Evolutionary conservation across 2,888 invertebrate species (phyloP), one percentile per base, ranked within the genome.

Genomic region (Ashinkailepas kermadecensis): DNA sequence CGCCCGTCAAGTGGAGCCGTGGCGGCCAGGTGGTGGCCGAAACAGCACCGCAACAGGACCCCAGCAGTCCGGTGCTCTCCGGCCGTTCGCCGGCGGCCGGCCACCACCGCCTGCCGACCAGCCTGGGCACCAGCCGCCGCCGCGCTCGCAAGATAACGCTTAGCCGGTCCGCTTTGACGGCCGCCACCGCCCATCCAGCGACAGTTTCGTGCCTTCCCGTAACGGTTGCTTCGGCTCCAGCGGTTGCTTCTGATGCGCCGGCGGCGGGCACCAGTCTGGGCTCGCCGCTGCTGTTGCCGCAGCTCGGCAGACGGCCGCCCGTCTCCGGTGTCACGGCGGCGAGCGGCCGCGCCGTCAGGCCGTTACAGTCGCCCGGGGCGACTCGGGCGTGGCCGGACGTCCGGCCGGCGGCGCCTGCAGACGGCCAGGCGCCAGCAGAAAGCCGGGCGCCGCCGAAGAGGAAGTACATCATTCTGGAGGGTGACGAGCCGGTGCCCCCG

Each of bases 281-380:
- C 18, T 74, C 74, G 21, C 74, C 74, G 39, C 74, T 74, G 39
- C 74, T 74, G 39, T 13, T 74, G 74, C 54, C 74, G 2, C 74
- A 74, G 74, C 74, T 4, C 39, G 39, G 39, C 39, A 39, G 39
- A 39, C 39, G 39, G 39, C 39, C 39, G 39, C 39, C 39, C 39
- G 39, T 1, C 39, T 39, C 39, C 39, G 39, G 39, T 3, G 39
- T 39, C 39, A 39, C 39, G 39, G 39, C 39, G 39, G 39, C 4
- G 12, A 18, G 62, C 62, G 1, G 62, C 15, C 15, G 18, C 62
- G 62, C 18, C 7, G 62, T 8, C 62, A 7, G 62, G 62, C 18
- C 62, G 18, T 15, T 7, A 15, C 39, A 39, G 39, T 4, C 39
- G 39, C 39, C 39, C 39, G 39, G 39, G 39, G 4, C 39, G 39